These are phyloP conservation scores for Adelosebastes latens DNA, from an alignment of 2,797 vertebrate genomes.

Conservation along the genomic window DNA sequence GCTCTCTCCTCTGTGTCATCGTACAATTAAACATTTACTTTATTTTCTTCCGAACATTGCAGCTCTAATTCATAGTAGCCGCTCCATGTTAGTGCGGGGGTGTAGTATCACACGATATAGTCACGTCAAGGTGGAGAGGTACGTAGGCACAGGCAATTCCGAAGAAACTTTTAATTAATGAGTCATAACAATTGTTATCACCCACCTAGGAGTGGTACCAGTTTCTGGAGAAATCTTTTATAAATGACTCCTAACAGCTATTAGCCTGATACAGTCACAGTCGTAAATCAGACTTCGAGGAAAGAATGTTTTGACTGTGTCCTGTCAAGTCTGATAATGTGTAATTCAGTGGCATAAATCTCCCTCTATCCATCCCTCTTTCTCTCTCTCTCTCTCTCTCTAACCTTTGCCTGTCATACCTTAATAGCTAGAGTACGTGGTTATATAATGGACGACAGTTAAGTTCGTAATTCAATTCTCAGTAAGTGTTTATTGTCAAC, in stretches of 20 bases:
- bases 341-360: conserved; percentile 23
- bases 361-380: background rate
- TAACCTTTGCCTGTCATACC: conserved; percentile 3
- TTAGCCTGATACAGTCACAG: conserved; percentile 2
- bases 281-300: background rate
- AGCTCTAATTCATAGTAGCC: too few species aligned
- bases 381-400: background rate
- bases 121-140: background rate
- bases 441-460: conserved; percentile 1
- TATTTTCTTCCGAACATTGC: too few species aligned
- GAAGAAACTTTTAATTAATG: background rate
- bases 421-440: background rate
- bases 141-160: background rate
- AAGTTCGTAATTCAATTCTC: background rate
- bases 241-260: background rate
- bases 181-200: conserved; percentile 14
- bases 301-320: conserved; percentile 17
- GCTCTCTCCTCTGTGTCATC: background rate
- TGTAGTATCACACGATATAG: background rate
- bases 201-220: too few species aligned
- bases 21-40: too few species aligned
- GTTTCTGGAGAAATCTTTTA: background rate
- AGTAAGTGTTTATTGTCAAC: conserved; percentile 34
- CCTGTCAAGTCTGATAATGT: conserved; percentile 11
- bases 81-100: background rate